phyloP scores from a whole-genome alignment of 2,113 vertebrate genomes.

The Corythornis madagascariensis region DNA sequence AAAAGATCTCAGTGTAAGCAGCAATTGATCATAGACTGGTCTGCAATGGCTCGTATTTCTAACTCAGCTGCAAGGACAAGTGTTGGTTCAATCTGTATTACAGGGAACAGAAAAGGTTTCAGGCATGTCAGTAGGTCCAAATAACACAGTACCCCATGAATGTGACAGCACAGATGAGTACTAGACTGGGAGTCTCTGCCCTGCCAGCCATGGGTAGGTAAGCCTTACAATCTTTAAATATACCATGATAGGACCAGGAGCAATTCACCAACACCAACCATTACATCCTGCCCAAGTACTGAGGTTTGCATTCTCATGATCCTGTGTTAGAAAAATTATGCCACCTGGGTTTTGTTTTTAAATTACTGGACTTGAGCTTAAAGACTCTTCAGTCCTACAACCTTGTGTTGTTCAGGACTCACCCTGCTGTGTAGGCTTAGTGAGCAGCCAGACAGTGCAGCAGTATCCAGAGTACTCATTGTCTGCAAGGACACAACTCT shows the following conservation, averaged over 20 bases:
- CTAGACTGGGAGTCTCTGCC: background rate
- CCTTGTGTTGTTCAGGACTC: background rate
- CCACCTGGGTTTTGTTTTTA: background rate
- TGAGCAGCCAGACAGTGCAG: background rate
- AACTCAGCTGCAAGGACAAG: background rate
- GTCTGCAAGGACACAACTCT: background rate
- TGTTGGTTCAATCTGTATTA: background rate
- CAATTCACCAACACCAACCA: background rate
- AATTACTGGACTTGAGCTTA: background rate
- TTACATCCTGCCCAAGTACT: background rate
- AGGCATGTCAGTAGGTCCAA: background rate
- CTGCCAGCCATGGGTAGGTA: background rate
- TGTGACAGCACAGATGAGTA: background rate
- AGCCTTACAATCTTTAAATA: background rate
- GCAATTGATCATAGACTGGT: background rate
- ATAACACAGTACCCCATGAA: background rate
- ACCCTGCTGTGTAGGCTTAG: background rate
- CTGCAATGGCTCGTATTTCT: background rate
- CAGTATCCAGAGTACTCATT: background rate
- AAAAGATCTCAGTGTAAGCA: background rate
- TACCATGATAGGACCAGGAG: accelerated
- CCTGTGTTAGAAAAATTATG: background rate
- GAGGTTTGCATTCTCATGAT: background rate
- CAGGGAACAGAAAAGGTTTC: background rate
- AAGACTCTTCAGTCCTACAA: background rate